phyloP scores from a whole-genome alignment of 2,113 vertebrate genomes.

The Himantopus leucocephalus region DNA sequence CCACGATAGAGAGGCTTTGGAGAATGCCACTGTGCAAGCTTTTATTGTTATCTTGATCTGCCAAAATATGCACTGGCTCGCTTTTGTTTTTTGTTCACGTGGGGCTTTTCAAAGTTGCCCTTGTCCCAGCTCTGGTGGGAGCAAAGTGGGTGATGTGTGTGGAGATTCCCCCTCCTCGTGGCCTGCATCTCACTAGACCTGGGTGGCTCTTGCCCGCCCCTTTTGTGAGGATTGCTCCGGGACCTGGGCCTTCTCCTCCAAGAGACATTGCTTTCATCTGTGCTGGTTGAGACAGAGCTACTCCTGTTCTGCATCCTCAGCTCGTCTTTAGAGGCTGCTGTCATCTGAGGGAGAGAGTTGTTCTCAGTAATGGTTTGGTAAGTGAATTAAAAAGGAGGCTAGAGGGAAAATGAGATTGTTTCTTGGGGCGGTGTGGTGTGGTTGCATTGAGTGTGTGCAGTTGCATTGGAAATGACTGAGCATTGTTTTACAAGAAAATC shows the following conservation, averaged over 20 bases:
- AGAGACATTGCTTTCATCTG: background rate
- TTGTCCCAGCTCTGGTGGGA: background rate
- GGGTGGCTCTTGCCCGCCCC: rapidly evolving
- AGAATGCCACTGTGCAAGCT: background rate
- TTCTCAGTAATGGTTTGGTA: background rate
- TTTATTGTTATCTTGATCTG: background rate
- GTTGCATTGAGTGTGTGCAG: background rate
- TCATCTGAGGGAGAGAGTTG: background rate
- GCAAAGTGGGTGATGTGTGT: background rate
- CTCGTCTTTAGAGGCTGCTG: background rate
- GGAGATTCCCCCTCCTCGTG: rapidly evolving
- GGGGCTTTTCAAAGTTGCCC: background rate
- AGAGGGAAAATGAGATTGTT: background rate
- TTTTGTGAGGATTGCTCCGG: background rate
- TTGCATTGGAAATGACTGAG: background rate
- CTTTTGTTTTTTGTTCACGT: background rate
- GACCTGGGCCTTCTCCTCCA: background rate
- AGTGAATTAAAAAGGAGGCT: background rate
- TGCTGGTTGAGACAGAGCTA: background rate
- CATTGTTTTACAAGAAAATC: background rate
- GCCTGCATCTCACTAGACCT: background rate
- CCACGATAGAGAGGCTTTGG: background rate
- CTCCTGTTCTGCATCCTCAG: background rate
- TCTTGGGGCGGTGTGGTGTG: background rate
- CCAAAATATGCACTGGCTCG: background rate